phyloP scores from a whole-genome alignment of 2,888 invertebrate genomes.

The Dusona sp. region DNA sequence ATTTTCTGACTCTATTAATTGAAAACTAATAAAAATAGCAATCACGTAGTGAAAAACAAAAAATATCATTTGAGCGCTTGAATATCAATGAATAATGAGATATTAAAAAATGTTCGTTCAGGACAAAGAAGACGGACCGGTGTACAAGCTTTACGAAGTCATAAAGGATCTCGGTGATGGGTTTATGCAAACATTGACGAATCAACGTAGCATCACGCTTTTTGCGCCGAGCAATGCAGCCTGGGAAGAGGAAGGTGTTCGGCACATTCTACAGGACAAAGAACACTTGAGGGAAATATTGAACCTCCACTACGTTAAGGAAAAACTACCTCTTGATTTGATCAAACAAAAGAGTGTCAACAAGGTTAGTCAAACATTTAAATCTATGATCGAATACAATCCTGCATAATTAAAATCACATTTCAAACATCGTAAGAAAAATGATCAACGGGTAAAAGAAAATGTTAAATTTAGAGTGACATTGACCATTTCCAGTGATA shows the following conservation, averaged over 20 bases:
- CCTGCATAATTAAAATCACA: not conserved
- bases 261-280: slow-evolving; percentile 88
- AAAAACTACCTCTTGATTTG: slow-evolving; percentile 90
- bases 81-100: slow-evolving; percentile 10
- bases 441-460: not conserved
- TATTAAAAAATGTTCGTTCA: slow-evolving; percentile 80
- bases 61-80: not conserved
- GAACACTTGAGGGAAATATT: slow-evolving; percentile 91
- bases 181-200: slow-evolving; percentile 90
- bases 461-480: not conserved
- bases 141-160: slow-evolving; percentile 93
- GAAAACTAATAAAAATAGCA: not conserved
- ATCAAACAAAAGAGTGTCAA: slow-evolving; percentile 90
- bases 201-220: slow-evolving; percentile 91
- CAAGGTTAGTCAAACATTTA: slow-evolving; percentile 86
- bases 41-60: slow-evolving; percentile 24
- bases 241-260: slow-evolving; percentile 91
- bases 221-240: slow-evolving; percentile 96
- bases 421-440: not conserved
- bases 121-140: slow-evolving; percentile 91
- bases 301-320: slow-evolving; percentile 92
- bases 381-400: not conserved
- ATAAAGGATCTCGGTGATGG: slow-evolving; percentile 92
- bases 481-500: not conserved
- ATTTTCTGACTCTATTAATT: not conserved